Evolutionary conservation across 2,113 vertebrate species (phyloP).

Genomic region (Pica pica): DNA sequence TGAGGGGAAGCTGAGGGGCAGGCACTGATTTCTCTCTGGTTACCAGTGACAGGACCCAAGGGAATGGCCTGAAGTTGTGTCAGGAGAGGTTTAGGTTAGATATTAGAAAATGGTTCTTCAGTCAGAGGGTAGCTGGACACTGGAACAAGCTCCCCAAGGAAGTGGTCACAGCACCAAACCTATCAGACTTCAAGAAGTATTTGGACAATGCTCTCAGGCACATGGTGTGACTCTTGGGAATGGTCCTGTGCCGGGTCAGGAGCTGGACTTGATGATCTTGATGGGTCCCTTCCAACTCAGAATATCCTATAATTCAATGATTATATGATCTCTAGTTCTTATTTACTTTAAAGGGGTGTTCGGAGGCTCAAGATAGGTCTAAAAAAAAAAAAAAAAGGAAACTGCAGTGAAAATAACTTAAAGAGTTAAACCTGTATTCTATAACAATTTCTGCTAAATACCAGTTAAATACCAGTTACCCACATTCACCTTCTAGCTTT

Average conservation of each 20-base stretch:
- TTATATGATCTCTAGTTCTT: background rate
- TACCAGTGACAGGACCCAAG: background rate
- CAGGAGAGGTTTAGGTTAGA: no score
- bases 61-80: background rate
- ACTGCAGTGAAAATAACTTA: background rate
- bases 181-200: background rate
- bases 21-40: background rate
- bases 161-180: background rate
- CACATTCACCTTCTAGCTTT: background rate
- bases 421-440: background rate
- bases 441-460: background rate
- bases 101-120: background rate
- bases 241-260: background rate
- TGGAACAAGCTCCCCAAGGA: background rate
- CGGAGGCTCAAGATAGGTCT: background rate
- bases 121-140: background rate
- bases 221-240: background rate
- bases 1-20: background rate
- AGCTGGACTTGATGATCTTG: accelerated
- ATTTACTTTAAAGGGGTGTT: background rate
- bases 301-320: background rate
- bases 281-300: background rate
- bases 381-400: background rate
- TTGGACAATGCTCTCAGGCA: background rate
- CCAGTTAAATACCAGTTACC: background rate